Percentiles rank a stretch among this genome's conserved stretches.
Evolutionary conservation across 2,888 invertebrate genomes (phyloP).

Genomic region (Cyclophora albipunctata): DNA sequence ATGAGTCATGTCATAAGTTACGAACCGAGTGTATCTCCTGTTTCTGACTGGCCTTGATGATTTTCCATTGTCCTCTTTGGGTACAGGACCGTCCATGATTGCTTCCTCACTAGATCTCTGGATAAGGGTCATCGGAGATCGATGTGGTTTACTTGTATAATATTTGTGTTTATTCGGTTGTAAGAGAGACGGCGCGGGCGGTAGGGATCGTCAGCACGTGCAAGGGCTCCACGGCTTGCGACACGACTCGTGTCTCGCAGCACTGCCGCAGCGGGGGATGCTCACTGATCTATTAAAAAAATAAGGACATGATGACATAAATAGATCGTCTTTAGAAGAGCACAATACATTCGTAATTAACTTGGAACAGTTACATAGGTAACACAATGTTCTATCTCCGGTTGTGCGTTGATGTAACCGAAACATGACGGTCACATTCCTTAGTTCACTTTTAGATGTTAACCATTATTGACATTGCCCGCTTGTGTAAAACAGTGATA

Average conservation of each 20-base stretch:
- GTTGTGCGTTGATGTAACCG: slow-evolving; percentile 66
- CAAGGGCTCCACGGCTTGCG: slow-evolving; percentile 55
- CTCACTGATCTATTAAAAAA: slow-evolving; percentile 72
- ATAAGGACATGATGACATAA: slow-evolving; percentile 74
- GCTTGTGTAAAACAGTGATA: slow-evolving; percentile 23
- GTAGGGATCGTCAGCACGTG: slow-evolving; percentile 52
- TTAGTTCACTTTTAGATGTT: slow-evolving; percentile 63
- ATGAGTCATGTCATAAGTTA: slow-evolving; percentile 51
- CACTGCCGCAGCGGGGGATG: slow-evolving; percentile 69
- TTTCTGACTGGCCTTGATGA: slow-evolving; percentile 80
- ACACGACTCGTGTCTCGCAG: slow-evolving; percentile 61
- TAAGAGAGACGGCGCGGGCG: no score
- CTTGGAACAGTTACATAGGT: slow-evolving; percentile 42
- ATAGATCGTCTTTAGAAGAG: slow-evolving; percentile 63
- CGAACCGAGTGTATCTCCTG: slow-evolving; percentile 83
- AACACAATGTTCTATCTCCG: slow-evolving; percentile 40
- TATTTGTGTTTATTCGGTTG: no score
- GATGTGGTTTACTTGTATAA: slow-evolving; percentile 13
- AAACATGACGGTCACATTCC: slow-evolving; percentile 74
- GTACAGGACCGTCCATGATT: slow-evolving; percentile 49
- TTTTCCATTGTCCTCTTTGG: slow-evolving; percentile 65
- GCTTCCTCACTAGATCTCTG: slow-evolving; percentile 40
- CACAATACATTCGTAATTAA: slow-evolving; percentile 46
- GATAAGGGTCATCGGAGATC: slow-evolving; percentile 59
- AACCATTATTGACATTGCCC: slow-evolving; percentile 40